Percentiles rank a stretch among this genome's conserved stretches.
These are phyloP conservation scores for Hypolimnas misippus DNA, from an alignment of 2,888 invertebrate species.

Conservation along the genomic window DNA sequence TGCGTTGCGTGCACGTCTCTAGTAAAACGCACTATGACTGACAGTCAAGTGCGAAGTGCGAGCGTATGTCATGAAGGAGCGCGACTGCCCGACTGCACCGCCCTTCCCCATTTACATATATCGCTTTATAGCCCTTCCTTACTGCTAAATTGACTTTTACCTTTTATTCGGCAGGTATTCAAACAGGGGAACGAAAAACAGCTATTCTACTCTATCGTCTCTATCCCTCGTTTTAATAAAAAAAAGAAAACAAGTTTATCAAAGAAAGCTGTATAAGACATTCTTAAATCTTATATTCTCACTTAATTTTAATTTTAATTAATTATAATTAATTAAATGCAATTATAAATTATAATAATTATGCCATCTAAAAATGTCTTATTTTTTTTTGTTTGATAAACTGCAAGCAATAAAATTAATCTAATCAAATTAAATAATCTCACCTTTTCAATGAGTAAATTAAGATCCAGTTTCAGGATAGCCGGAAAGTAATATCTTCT, in stretches of 20 bases:
- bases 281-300: slow-evolving; percentile 24
- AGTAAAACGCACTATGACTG: slow-evolving; percentile 49
- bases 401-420: slow-evolving; percentile 36
- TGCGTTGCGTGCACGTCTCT: slow-evolving; percentile 48
- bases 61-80: slow-evolving; percentile 57
- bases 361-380: slow-evolving; percentile 54
- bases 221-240: slow-evolving; percentile 58
- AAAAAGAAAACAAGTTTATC: slow-evolving; percentile 26
- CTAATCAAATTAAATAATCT: slow-evolving; percentile 45
- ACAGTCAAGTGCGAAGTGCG: slow-evolving; percentile 52
- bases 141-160: slow-evolving; percentile 82
- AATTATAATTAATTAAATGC: no score
- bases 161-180: slow-evolving; percentile 82
- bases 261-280: slow-evolving; percentile 46
- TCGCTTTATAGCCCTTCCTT: slow-evolving; percentile 78
- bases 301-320: slow-evolving; percentile 7
- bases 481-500: slow-evolving; percentile 34
- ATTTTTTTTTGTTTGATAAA: slow-evolving; percentile 26
- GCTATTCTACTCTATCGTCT: slow-evolving; percentile 56
- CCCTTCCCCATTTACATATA: slow-evolving; percentile 81
- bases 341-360: not conserved
- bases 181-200: slow-evolving; percentile 74
- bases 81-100: slow-evolving; percentile 71
- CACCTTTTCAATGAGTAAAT: slow-evolving; percentile 51
- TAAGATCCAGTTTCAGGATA: slow-evolving; percentile 51